Conservation (phyloP, 2,797 vertebrate genomes). For the Pyrocephalus nanus region DNA sequence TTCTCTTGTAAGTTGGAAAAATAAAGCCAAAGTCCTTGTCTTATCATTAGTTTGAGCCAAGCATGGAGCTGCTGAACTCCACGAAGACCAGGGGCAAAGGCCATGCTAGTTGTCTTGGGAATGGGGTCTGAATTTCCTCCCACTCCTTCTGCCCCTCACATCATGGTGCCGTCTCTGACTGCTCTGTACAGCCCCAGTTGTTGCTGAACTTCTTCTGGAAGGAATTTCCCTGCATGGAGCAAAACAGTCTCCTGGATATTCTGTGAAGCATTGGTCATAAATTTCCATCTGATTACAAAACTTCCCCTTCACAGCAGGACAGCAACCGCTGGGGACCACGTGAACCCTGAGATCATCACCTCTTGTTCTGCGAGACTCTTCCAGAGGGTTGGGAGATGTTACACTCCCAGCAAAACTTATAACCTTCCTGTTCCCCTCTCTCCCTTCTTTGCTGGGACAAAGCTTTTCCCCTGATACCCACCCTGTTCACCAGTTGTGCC, state of each 20-base stretch:
- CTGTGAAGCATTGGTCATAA: rapidly evolving
- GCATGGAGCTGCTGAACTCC: rapidly evolving
- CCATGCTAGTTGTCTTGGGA: neutral
- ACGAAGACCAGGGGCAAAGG: rapidly evolving
- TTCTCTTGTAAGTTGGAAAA: neutral
- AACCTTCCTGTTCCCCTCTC: neutral
- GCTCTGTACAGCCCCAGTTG: rapidly evolving
- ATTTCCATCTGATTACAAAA: too few relatives aligned
- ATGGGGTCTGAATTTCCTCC: rapidly evolving
- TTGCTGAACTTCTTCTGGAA: neutral
- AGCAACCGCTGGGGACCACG: rapidly evolving
- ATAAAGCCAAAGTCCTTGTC: rapidly evolving
- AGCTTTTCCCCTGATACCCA: neutral
- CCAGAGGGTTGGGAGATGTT: rapidly evolving
- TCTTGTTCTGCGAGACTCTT: rapidly evolving
- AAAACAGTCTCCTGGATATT: rapidly evolving
- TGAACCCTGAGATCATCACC: rapidly evolving
- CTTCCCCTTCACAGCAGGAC: neutral
- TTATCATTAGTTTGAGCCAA: rapidly evolving
- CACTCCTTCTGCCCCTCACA: rapidly evolving
- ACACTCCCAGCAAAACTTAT: neutral
- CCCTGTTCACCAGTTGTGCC: rapidly evolving
- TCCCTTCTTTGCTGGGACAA: rapidly evolving
- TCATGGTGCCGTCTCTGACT: rapidly evolving
- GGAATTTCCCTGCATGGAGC: rapidly evolving